phyloP scores from a whole-genome alignment of 2,113 vertebrate species.

The Chloropsis hardwickii region DNA sequence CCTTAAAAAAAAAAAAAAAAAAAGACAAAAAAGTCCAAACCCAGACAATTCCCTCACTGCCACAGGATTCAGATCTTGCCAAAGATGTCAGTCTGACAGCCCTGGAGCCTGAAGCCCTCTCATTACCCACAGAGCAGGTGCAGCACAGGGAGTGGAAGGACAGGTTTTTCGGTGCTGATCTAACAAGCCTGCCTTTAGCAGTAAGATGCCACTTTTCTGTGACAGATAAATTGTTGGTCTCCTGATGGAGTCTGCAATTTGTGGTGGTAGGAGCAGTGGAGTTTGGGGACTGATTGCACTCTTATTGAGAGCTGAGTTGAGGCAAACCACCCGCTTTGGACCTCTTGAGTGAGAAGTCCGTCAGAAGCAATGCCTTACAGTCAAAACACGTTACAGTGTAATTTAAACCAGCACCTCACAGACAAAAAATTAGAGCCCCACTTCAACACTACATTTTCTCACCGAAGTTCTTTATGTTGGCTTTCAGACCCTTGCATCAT shows the following conservation, averaged over 20 bases:
- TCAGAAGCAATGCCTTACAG: not conserved
- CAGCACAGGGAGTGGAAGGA: not conserved
- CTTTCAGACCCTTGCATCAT: not conserved
- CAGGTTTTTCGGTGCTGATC: not conserved
- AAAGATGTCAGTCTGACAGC: not conserved
- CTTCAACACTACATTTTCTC: not conserved
- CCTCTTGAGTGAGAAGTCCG: not conserved
- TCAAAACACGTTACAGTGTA: not conserved
- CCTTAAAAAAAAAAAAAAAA: not conserved
- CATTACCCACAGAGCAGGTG: slow-evolving; percentile 9
- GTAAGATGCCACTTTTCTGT: slow-evolving; percentile 2
- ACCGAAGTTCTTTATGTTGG: not conserved
- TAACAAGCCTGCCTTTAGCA: slow-evolving; percentile 2
- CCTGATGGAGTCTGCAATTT: slow-evolving; percentile 17
- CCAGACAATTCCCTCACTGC: not conserved
- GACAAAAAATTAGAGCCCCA: not conserved
- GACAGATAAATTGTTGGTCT: slow-evolving; percentile 40
- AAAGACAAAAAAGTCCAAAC: not conserved
- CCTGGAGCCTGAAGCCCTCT: not conserved
- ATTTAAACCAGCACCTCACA: not conserved
- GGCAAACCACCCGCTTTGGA: not conserved
- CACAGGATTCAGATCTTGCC: not conserved
- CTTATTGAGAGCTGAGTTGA: not conserved
- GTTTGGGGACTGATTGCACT: not conserved
- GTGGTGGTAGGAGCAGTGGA: not conserved